These are phyloP conservation scores for Heliconius ismenius DNA, from an alignment of 2,888 invertebrate genomes.

Conservation along the genomic window DNA sequence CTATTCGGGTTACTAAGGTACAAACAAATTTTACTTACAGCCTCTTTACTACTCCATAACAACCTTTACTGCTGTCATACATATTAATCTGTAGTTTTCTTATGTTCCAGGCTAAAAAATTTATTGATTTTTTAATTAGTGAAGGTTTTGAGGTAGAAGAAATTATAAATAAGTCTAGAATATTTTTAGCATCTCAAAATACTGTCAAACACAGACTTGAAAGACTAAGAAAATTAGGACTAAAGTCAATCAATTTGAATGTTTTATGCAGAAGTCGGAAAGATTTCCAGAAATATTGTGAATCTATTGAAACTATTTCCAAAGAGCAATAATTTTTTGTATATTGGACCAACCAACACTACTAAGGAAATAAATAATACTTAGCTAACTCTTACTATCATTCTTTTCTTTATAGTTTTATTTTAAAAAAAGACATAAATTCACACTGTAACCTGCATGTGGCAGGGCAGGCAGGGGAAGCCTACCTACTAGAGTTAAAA, in stretches of 20 bases:
- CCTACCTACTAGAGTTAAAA: too few relatives aligned
- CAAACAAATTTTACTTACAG: background rate
- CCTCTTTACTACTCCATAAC: too few relatives aligned
- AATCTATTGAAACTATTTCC: slow-evolving; percentile 50
- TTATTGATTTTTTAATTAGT: slow-evolving; percentile 80
- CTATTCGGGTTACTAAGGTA: slow-evolving; percentile 82
- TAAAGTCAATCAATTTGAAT: slow-evolving; percentile 76
- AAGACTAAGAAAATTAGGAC: slow-evolving; percentile 72
- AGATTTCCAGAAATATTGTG: slow-evolving; percentile 78
- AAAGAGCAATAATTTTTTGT: slow-evolving; percentile 29
- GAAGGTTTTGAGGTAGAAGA: slow-evolving; percentile 80
- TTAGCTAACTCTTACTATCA: background rate
- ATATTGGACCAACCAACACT: background rate
- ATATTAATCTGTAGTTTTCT: background rate
- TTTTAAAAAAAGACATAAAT: too few relatives aligned
- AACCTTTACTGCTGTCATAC: background rate
- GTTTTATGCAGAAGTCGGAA: slow-evolving; percentile 81
- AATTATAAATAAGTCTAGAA: slow-evolving; percentile 78
- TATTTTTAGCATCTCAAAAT: slow-evolving; percentile 80
- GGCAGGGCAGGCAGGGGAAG: too few relatives aligned
- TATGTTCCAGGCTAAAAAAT: slow-evolving; percentile 77
- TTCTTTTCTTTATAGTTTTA: background rate
- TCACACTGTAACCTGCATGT: too few relatives aligned
- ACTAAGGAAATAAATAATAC: background rate
- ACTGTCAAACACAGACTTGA: slow-evolving; percentile 79